Percentiles rank a stretch among this genome's conserved stretches.
phyloP scores from a whole-genome alignment of 1,140 invertebrate species.

The Drosophila malerkotliana region DNA sequence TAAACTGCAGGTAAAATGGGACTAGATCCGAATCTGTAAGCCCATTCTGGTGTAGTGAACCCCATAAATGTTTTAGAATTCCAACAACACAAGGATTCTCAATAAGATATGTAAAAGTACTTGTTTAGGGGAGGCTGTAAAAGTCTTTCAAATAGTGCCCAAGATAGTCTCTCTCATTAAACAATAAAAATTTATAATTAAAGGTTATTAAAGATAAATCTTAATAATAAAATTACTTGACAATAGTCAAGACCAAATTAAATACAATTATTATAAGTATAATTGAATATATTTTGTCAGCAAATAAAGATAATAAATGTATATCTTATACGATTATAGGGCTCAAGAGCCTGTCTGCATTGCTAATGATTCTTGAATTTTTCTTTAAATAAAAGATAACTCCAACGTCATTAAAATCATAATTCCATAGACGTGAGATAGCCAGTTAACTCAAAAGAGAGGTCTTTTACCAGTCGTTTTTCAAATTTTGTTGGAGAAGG shows the following conservation, averaged over 20 bases:
- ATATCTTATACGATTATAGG: no score
- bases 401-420: not conserved
- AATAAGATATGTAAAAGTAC: not conserved
- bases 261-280: no score
- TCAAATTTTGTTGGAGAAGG: not conserved
- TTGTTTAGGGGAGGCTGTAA: not conserved
- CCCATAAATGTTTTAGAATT: conserved; percentile 4
- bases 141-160: not conserved
- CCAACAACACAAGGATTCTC: not conserved
- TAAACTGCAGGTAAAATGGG: conserved; percentile 61
- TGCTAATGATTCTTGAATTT: not conserved
- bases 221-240: no score
- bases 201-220: no score
- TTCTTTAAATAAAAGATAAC: not conserved
- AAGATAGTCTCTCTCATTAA: not conserved
- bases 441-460: no score
- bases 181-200: no score
- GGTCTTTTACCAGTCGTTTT: not conserved
- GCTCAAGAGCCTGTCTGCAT: not conserved
- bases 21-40: not conserved
- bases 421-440: no score
- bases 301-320: not conserved
- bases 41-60: not conserved
- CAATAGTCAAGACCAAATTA: no score
- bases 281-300: not conserved